Evolutionary conservation across 1,140 invertebrate genomes (phyloP).

Genomic region (Oryctes rhinoceros): DNA sequence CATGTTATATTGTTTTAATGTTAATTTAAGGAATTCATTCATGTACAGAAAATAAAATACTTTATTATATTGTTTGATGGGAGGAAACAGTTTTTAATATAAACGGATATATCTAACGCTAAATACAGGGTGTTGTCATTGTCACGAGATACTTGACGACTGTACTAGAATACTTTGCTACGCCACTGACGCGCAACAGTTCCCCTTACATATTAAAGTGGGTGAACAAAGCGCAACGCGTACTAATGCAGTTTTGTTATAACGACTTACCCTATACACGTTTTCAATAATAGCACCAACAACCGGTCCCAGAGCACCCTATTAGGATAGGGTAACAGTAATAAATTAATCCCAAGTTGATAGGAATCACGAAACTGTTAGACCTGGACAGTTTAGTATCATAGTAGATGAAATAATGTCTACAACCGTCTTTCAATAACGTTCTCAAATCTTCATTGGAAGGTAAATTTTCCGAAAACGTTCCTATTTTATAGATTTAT

Average conservation of each 20-base stretch:
- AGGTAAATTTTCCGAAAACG: neutral
- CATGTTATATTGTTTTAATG: too few species aligned
- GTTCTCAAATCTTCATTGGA: neutral
- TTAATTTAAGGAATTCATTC: too few species aligned
- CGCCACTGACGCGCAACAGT: neutral
- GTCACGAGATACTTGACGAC: too few species aligned
- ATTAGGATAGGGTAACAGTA: constrained; percentile 20
- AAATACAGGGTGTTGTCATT: too few species aligned
- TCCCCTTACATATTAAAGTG: constrained; percentile 21
- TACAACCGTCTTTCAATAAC: neutral
- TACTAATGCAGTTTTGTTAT: constrained; percentile 20
- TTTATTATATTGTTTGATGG: too few species aligned
- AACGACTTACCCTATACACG: constrained; percentile 15
- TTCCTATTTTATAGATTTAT: neutral
- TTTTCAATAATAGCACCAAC: constrained; percentile 20
- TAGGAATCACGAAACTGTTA: neutral
- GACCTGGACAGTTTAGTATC: neutral
- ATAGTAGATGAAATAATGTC: neutral
- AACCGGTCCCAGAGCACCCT: constrained; percentile 6
- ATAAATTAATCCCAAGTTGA: constrained; percentile 30
- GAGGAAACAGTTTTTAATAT: too few species aligned
- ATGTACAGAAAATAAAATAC: too few species aligned
- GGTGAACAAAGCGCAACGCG: constrained; percentile 29
- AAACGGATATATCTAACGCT: too few species aligned
- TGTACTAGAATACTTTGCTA: neutral